A percentile compares a stretch with the other conserved stretches of the same genome.
Evolutionary conservation across 2,797 vertebrate species (phyloP).

Genomic region (Scleropages formosus): DNA sequence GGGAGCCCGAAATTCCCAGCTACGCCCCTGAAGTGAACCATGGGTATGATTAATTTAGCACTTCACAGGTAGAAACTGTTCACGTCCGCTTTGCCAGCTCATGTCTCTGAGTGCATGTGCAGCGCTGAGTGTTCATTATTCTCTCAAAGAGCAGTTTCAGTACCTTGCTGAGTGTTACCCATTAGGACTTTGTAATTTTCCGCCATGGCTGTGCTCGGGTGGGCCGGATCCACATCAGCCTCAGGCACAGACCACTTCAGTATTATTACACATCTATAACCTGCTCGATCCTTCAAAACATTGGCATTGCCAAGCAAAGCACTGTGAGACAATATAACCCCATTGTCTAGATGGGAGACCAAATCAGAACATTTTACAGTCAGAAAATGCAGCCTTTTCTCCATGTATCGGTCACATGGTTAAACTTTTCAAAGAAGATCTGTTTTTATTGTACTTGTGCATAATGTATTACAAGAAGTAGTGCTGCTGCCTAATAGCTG

Average conservation of each 20-base stretch:
- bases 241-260: conserved; percentile 1
- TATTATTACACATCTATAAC: neutral
- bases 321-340: neutral
- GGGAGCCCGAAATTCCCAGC: no score
- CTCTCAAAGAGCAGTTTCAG: neutral
- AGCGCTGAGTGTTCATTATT: neutral
- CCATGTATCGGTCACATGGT: no score
- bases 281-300: neutral
- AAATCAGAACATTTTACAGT: no score
- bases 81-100: neutral
- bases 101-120: neutral
- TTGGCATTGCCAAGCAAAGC: neutral
- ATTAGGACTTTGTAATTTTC: neutral
- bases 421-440: no score
- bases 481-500: no score
- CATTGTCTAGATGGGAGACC: no score
- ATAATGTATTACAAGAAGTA: no score
- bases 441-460: no score
- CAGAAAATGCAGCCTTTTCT: no score
- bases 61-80: neutral
- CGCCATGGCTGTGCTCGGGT: neutral
- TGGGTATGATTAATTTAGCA: neutral
- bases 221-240: neutral
- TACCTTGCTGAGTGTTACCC: neutral
- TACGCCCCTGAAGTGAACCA: neutral